phyloP scores from a whole-genome alignment of 2,888 invertebrate genomes.

The Hydropsyche betteni region DNA sequence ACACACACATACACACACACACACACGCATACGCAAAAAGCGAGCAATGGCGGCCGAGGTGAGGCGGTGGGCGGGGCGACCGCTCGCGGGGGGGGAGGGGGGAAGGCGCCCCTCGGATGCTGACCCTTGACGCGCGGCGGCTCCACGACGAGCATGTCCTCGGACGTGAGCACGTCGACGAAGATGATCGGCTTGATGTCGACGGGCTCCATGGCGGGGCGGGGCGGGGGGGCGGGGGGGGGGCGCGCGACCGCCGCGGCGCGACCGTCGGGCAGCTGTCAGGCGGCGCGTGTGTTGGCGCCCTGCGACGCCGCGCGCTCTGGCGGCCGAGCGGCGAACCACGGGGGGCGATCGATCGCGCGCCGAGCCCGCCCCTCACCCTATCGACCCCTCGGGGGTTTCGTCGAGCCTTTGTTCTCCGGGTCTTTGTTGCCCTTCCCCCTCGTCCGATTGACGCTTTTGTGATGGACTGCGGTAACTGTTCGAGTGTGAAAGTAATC shows the following conservation, averaged over 20 bases:
- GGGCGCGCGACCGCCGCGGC: neutral
- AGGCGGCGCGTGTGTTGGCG: conserved; percentile 2
- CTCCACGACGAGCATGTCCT: conserved; percentile 25
- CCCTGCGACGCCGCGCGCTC: neutral
- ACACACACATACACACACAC: neutral
- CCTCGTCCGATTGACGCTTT: no score
- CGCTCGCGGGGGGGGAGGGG: neutral
- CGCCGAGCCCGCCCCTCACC: neutral
- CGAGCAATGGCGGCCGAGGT: neutral
- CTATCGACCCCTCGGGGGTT: no score
- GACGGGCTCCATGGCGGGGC: conserved; percentile 28
- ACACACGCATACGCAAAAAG: neutral
- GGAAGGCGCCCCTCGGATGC: neutral
- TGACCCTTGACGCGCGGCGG: conserved; percentile 9
- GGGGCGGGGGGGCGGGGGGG: neutral
- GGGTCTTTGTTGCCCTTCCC: no score
- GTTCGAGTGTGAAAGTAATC: no score
- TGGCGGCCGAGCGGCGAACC: neutral
- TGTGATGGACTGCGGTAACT: no score
- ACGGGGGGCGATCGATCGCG: neutral
- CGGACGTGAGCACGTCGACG: conserved; percentile 36
- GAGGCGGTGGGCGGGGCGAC: conserved; percentile 6
- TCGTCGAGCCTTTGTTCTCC: no score
- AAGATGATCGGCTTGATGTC: conserved; percentile 46
- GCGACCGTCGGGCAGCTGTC: conserved; percentile 18